Evolutionary conservation across 2,888 invertebrate species (phyloP).

Genomic region (Drosophila dives): DNA sequence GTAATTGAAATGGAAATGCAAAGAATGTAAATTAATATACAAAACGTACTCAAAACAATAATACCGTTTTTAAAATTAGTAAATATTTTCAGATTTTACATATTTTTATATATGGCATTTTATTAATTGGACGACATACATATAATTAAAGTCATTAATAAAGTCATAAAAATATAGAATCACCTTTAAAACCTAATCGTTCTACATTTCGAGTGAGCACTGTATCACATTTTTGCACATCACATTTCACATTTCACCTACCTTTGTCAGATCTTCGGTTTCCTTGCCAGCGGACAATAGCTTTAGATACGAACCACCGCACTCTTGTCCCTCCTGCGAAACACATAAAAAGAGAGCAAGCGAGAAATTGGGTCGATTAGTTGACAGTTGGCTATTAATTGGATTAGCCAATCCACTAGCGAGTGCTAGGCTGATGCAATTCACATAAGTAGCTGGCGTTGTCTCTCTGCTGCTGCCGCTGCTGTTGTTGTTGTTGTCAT

Average conservation of each 20-base stretch:
- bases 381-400: constrained; percentile 65
- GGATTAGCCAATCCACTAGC: constrained; percentile 61
- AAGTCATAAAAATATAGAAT: not conserved
- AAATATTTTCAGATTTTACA: not conserved
- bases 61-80: not conserved
- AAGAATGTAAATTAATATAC: not conserved
- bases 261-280: constrained; percentile 89
- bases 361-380: constrained; percentile 67
- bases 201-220: not conserved
- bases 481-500: not conserved
- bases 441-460: not conserved
- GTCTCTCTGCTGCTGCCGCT: not conserved
- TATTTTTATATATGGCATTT: not conserved
- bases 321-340: constrained; percentile 96
- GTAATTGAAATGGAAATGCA: not conserved
- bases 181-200: not conserved
- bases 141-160: no score
- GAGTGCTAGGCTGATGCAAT: constrained; percentile 70
- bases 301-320: constrained; percentile 99
- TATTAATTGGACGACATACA: not conserved
- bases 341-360: constrained; percentile 12
- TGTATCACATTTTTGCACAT: constrained; percentile 1
- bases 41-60: not conserved
- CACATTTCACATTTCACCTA: constrained; percentile 50
- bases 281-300: constrained; percentile 91